phyloP scores from a whole-genome alignment of 64 coral and sea anemone genomes.

The Montipora efflorescens region DNA sequence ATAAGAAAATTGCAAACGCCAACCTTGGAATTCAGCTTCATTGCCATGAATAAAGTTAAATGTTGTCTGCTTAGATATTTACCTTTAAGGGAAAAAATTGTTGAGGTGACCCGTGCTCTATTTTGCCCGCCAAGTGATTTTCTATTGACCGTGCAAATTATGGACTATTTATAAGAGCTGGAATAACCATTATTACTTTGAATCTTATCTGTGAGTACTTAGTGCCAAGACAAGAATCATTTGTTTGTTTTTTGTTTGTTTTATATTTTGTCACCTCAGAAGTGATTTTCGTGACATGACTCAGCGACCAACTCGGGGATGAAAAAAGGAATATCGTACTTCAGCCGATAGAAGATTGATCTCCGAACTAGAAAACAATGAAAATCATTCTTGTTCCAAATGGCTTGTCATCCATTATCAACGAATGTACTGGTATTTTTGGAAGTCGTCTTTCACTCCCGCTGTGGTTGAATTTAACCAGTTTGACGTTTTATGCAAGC shows the following conservation, averaged over 20 bases:
- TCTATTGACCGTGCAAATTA: neutral
- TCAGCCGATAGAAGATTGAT: neutral
- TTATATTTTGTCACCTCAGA: neutral
- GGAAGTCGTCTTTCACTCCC: neutral
- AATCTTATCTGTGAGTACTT: neutral
- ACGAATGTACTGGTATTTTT: neutral
- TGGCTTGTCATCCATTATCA: neutral
- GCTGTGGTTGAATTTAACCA: neutral
- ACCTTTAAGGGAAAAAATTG: too few species aligned
- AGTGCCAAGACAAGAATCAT: neutral
- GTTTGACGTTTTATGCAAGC: neutral
- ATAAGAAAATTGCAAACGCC: too few species aligned
- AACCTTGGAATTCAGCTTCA: too few species aligned
- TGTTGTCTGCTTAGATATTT: too few species aligned
- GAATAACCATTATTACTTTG: neutral
- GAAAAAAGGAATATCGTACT: neutral
- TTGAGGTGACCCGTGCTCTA: too few species aligned
- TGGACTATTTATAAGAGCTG: neutral
- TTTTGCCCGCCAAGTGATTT: too few species aligned
- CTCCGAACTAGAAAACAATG: neutral
- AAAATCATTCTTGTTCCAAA: neutral
- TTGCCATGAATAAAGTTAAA: too few species aligned
- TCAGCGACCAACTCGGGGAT: neutral
- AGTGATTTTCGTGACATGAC: neutral
- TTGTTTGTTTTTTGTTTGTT: neutral